A percentile compares a stretch with the other conserved stretches of the same genome.
Evolutionary conservation across 2,113 vertebrate genomes (phyloP).

Genomic region (Bubo bubo): DNA sequence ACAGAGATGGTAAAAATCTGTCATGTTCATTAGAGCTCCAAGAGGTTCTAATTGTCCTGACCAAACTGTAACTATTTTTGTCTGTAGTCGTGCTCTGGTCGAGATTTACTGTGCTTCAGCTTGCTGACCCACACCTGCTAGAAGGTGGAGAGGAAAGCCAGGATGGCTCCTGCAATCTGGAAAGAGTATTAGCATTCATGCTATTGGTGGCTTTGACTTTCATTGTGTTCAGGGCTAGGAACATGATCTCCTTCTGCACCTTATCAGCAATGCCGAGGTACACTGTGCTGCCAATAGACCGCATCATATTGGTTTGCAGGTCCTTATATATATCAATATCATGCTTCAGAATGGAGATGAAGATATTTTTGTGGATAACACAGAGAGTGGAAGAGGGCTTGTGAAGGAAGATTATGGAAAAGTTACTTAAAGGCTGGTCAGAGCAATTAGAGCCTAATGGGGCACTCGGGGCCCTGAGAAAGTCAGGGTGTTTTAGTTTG

Average conservation of each 20-base stretch:
- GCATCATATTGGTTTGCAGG: accelerated
- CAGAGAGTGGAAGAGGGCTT: background rate
- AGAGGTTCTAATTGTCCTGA: background rate
- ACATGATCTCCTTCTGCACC: background rate
- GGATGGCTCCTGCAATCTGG: background rate
- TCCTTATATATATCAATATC: background rate
- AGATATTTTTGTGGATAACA: background rate
- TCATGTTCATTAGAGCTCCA: background rate
- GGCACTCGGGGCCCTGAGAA: background rate
- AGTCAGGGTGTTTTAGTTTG: background rate
- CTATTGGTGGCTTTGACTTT: background rate
- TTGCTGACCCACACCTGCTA: background rate
- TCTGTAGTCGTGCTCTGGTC: background rate
- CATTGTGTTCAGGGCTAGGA: background rate
- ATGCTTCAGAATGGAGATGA: background rate
- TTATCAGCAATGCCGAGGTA: background rate
- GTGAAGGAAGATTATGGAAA: background rate
- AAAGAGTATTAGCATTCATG: background rate
- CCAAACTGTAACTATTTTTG: background rate
- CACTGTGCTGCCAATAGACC: no score
- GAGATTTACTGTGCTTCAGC: background rate
- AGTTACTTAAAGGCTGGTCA: background rate
- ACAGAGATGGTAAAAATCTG: background rate
- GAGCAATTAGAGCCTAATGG: background rate
- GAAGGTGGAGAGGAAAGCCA: background rate